Evolutionary conservation across 2,888 invertebrate genomes (phyloP).

Genomic region (Gymnosoma rotundatum): DNA sequence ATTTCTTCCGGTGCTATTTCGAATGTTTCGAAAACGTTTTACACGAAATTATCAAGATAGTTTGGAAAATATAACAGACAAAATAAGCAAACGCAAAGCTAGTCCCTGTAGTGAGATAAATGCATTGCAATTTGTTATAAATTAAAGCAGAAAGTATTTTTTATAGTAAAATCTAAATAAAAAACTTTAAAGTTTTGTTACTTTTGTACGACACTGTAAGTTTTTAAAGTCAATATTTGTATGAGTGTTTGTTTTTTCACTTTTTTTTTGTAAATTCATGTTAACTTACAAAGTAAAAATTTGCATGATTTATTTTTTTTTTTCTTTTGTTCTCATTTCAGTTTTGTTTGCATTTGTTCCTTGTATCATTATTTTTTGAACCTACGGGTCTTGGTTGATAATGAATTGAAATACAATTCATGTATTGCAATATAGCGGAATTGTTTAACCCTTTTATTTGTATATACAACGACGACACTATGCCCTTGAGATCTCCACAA

Average conservation of each 20-base stretch:
- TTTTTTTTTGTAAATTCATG: background rate
- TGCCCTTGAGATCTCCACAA: conserved; percentile 71
- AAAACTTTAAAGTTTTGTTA: too few species aligned
- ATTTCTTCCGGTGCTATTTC: too few species aligned
- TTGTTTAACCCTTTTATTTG: conserved; percentile 64
- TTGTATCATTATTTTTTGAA: conserved; percentile 61
- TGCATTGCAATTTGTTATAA: too few species aligned
- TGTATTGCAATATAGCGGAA: conserved; percentile 19
- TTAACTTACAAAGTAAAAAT: conserved; percentile 11
- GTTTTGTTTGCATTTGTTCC: conserved; percentile 23
- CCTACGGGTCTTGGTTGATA: conserved; percentile 71
- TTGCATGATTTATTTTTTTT: conserved; percentile 49
- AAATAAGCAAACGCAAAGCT: too few species aligned
- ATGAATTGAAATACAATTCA: conserved; percentile 56
- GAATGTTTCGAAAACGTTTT: too few species aligned
- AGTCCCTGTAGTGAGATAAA: too few species aligned
- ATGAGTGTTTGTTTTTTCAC: background rate
- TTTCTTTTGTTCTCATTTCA: conserved; percentile 40
- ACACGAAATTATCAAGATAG: too few species aligned
- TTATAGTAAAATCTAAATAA: too few species aligned
- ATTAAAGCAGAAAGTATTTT: too few species aligned
- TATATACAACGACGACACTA: conserved; percentile 61
- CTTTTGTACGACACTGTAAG: background rate
- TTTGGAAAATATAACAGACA: too few species aligned
- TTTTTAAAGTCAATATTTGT: background rate